A percentile compares a stretch with the other conserved stretches of the same genome.
Conservation (phyloP, 1,140 invertebrate species). For the Heliothis subflexa region DNA sequence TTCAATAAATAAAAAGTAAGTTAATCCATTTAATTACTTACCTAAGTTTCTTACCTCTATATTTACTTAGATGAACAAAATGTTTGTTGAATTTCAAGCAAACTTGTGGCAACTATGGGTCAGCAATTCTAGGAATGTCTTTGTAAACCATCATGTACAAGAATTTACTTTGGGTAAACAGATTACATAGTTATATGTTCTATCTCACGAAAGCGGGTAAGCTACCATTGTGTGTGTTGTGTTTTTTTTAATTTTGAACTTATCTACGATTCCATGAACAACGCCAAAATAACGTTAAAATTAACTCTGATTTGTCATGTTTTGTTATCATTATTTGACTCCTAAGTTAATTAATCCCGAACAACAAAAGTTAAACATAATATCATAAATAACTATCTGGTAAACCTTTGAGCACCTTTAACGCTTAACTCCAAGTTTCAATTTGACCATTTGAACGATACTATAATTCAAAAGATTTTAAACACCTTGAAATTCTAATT, state of each 20-base stretch:
- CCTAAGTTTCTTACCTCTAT: neutral
- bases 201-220: no score
- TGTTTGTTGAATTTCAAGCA: neutral
- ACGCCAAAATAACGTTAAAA: no score
- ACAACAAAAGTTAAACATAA: neutral
- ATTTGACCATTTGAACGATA: neutral
- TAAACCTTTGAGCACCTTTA: no score
- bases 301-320: no score
- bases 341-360: no score
- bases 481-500: constrained; percentile 1
- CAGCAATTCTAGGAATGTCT: constrained; percentile 35
- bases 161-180: constrained; percentile 15
- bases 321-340: no score
- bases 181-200: constrained; percentile 12
- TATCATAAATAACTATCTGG: no score
- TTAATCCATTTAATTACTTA: no score
- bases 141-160: constrained; percentile 6
- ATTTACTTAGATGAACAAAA: neutral
- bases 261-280: no score
- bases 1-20: no score
- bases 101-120: constrained; percentile 6
- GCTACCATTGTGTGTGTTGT: no score
- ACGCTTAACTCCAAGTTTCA: neutral
- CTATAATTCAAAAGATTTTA: constrained; percentile 5
- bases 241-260: no score